A percentile compares a stretch with the other conserved stretches of the same genome.
phyloP scores from a whole-genome alignment of 2,797 vertebrate species.

The Falco peregrinus region DNA sequence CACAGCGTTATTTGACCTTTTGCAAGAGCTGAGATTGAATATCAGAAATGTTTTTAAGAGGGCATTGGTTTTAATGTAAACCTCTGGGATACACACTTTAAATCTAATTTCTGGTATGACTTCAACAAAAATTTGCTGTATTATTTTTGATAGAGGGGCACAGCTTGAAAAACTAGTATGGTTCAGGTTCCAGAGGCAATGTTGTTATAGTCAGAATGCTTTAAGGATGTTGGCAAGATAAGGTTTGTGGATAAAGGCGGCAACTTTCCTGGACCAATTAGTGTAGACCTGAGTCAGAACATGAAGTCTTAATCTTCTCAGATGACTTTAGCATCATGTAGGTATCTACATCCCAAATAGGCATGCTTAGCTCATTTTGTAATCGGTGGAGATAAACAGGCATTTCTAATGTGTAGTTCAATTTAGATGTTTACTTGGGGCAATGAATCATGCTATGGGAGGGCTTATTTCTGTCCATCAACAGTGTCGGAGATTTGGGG shows the following conservation, averaged over 20 bases:
- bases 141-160: background rate
- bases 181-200: background rate
- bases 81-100: background rate
- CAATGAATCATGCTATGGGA: background rate
- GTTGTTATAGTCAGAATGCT: background rate
- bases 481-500: background rate
- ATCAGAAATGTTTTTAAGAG: constrained; percentile 18
- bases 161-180: background rate
- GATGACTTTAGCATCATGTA: background rate
- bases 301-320: background rate
- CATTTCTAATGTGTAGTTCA: background rate
- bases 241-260: background rate
- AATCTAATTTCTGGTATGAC: background rate
- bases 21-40: background rate
- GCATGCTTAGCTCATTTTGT: background rate
- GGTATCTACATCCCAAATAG: background rate
- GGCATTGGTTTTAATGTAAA: background rate
- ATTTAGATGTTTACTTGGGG: background rate
- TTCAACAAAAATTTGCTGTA: background rate
- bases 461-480: constrained; percentile 34
- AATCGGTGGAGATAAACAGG: background rate
- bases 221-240: background rate
- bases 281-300: background rate
- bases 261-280: background rate
- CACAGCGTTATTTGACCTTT: constrained; percentile 5